phyloP scores from a whole-genome alignment of 2,113 vertebrate genomes.

The Xenotilapia leptura region DNA sequence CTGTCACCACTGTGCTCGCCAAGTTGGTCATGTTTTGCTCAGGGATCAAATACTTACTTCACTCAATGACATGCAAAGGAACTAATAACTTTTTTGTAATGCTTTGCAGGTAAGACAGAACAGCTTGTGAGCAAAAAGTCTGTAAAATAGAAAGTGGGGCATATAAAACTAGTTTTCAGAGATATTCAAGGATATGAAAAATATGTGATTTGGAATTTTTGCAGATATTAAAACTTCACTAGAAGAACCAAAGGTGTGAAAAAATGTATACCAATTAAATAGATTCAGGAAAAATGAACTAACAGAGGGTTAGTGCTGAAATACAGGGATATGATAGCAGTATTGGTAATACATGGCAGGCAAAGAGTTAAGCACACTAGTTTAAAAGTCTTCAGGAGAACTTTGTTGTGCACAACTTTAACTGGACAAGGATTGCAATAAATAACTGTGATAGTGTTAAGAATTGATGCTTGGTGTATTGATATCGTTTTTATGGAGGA shows the following conservation, averaged over 20 bases:
- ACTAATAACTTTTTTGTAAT: neutral
- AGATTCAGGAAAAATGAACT: neutral
- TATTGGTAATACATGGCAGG: neutral
- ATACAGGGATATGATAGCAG: neutral
- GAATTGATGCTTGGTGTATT: neutral
- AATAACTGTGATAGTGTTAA: neutral
- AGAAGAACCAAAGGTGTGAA: neutral
- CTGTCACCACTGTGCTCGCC: neutral
- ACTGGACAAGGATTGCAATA: neutral
- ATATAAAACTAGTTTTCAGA: neutral
- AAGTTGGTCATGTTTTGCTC: neutral
- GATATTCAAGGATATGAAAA: neutral
- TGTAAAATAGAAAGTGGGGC: neutral
- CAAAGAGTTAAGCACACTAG: neutral
- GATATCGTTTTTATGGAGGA: neutral
- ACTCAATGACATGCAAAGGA: neutral
- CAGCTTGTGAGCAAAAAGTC: neutral
- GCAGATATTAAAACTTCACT: neutral
- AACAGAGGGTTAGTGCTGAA: neutral
- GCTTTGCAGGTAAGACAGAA: neutral
- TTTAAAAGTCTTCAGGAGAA: neutral
- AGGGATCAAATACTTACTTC: neutral
- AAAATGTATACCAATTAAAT: neutral
- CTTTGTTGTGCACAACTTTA: neutral
- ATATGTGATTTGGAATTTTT: neutral